A percentile compares a stretch with the other conserved stretches of the same genome.
These are phyloP conservation scores for Nudaria mundana DNA, from an alignment of 2,888 invertebrate genomes.

Conservation along the genomic window DNA sequence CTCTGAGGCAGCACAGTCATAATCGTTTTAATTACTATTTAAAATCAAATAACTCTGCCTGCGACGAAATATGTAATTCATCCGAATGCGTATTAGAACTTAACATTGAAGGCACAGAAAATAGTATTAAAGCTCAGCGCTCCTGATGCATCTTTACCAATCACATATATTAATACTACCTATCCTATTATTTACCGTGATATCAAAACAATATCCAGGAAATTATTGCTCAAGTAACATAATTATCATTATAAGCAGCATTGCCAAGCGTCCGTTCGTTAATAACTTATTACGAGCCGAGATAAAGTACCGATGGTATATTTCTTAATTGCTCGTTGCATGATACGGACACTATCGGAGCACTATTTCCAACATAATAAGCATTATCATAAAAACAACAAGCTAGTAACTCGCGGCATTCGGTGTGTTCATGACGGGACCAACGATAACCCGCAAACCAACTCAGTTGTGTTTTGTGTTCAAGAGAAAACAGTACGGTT, in stretches of 20 bases:
- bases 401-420: conserved; percentile 61
- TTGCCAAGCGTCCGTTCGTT: conserved; percentile 53
- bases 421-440: conserved; percentile 51
- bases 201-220: conserved; percentile 48
- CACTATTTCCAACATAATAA: conserved; percentile 77
- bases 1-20: too few relatives aligned
- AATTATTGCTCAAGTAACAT: conserved; percentile 39
- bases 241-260: conserved; percentile 42
- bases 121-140: too few relatives aligned
- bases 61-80: too few relatives aligned
- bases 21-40: too few relatives aligned
- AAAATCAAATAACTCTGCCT: too few relatives aligned
- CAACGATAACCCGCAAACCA: conserved; percentile 45
- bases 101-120: too few relatives aligned
- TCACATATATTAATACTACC: too few relatives aligned
- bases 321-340: conserved; percentile 74
- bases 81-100: too few relatives aligned
- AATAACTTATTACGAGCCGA: conserved; percentile 37
- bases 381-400: conserved; percentile 79
- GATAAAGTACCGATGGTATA: conserved; percentile 59
- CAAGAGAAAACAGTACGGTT: conserved; percentile 4
- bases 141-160: too few relatives aligned
- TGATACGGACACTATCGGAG: conserved; percentile 71
- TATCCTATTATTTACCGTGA: not conserved
- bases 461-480: conserved; percentile 15